phyloP scores from a whole-genome alignment of 2,113 vertebrate species.

The Periophthalmus modestus region DNA sequence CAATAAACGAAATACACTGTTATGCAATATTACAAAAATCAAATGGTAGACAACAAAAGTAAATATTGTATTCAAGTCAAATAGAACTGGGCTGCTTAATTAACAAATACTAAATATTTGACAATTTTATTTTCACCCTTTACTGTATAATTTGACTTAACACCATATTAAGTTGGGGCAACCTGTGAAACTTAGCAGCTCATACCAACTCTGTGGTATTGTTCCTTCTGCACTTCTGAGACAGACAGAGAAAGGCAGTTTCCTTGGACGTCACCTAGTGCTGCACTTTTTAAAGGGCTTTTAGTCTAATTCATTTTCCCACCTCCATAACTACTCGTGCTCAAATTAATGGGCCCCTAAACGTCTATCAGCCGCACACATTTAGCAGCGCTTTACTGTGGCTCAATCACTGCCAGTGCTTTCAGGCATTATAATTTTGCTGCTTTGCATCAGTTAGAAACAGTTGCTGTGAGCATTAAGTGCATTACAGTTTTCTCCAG shows the following conservation, averaged over 20 bases:
- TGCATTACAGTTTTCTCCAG: slow-evolving; percentile 50
- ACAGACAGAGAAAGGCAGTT: slow-evolving; percentile 38
- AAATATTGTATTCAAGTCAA: neutral
- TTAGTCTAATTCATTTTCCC: slow-evolving; percentile 72
- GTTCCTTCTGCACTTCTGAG: slow-evolving; percentile 1
- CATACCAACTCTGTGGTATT: neutral
- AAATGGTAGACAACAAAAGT: neutral
- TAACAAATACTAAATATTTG: neutral
- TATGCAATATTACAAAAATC: neutral
- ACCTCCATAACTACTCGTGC: slow-evolving; percentile 61
- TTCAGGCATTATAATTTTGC: slow-evolving; percentile 63
- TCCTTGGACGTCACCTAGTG: slow-evolving; percentile 49
- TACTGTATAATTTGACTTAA: neutral
- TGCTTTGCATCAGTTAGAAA: slow-evolving; percentile 65
- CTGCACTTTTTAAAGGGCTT: slow-evolving; percentile 65
- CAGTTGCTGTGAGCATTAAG: slow-evolving; percentile 59
- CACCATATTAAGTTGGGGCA: neutral
- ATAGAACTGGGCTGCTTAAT: neutral
- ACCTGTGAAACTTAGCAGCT: slow-evolving; percentile 13
- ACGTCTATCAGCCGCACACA: slow-evolving; percentile 65
- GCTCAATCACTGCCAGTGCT: slow-evolving; percentile 66
- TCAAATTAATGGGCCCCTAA: slow-evolving; percentile 70
- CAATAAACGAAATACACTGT: neutral
- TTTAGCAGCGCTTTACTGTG: slow-evolving; percentile 66
- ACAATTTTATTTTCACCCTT: neutral